Evolutionary conservation across 2,797 vertebrate species (phyloP).

Genomic region (Distichodus sexfasciatus): DNA sequence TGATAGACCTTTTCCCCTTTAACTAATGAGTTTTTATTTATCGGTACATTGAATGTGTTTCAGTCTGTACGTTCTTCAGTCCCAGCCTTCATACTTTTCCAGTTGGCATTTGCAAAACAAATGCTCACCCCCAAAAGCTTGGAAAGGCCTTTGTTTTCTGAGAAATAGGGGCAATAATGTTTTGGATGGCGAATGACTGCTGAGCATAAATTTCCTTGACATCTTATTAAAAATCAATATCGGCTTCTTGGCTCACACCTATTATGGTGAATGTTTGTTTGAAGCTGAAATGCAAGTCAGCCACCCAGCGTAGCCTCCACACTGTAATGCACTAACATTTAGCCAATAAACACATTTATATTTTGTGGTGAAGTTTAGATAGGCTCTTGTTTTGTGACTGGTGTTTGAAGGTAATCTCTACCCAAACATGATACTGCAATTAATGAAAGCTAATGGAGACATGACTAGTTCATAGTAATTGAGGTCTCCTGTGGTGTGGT

Average conservation of each 20-base stretch:
- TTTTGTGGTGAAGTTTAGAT: neutral
- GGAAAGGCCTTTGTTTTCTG: neutral
- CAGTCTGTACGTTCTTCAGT: neutral
- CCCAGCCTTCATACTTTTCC: neutral
- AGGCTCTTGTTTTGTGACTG: too few relatives aligned
- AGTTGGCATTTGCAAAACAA: neutral
- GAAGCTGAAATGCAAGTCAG: neutral
- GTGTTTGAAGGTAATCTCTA: too few relatives aligned
- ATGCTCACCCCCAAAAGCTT: slow-evolving; percentile 1
- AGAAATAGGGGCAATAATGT: neutral
- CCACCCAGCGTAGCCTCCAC: neutral
- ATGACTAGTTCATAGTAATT: too few relatives aligned
- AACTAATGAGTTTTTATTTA: too few relatives aligned
- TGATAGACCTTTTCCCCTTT: too few relatives aligned
- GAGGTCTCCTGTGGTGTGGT: too few relatives aligned
- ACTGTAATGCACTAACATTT: neutral
- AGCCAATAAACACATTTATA: neutral
- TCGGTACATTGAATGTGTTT: too few relatives aligned
- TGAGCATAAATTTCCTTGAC: neutral
- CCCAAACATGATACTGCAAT: too few relatives aligned
- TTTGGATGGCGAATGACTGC: neutral
- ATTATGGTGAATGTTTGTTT: neutral
- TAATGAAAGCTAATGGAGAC: too few relatives aligned
- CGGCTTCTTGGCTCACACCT: neutral
- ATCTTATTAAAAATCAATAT: neutral